These are phyloP conservation scores for Gymnobelideus leadbeateri DNA, from an alignment of 2,113 vertebrate genomes.

Conservation along the genomic window DNA sequence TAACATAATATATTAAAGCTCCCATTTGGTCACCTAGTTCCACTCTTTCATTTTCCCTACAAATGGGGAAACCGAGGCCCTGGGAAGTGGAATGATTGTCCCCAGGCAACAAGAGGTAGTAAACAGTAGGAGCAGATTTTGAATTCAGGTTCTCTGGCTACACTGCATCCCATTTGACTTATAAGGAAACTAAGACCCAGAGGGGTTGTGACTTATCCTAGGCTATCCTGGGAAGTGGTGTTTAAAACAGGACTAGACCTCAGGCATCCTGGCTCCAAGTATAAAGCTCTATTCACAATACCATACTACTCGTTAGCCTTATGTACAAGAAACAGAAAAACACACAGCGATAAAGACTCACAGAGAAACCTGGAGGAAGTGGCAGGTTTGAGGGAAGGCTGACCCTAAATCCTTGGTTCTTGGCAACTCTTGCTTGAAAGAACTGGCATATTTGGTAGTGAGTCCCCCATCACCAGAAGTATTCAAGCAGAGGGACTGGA, in stretches of 20 bases:
- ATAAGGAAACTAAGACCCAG: neutral
- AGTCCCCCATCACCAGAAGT: neutral
- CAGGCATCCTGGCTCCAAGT: neutral
- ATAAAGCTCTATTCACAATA: neutral
- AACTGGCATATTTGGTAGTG: too few relatives aligned
- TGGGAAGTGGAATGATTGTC: too few relatives aligned
- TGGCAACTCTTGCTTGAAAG: neutral
- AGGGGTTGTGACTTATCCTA: neutral
- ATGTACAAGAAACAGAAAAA: neutral
- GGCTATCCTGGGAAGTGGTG: neutral
- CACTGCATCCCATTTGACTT: too few relatives aligned
- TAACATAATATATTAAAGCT: too few relatives aligned
- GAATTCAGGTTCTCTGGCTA: too few relatives aligned
- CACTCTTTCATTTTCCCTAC: too few relatives aligned
- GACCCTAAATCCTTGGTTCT: neutral
- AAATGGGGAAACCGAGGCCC: neutral
- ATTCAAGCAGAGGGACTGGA: neutral
- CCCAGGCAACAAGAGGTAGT: neutral
- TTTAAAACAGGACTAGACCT: neutral
- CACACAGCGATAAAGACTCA: too few relatives aligned
- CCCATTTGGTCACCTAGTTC: too few relatives aligned
- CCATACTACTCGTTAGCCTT: neutral
- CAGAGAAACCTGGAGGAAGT: neutral
- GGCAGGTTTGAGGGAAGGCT: neutral
- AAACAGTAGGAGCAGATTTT: neutral